Base-by-base conservation (phyloP, 2,113 vertebrate genomes). In the Dipodomys merriami region DNA sequence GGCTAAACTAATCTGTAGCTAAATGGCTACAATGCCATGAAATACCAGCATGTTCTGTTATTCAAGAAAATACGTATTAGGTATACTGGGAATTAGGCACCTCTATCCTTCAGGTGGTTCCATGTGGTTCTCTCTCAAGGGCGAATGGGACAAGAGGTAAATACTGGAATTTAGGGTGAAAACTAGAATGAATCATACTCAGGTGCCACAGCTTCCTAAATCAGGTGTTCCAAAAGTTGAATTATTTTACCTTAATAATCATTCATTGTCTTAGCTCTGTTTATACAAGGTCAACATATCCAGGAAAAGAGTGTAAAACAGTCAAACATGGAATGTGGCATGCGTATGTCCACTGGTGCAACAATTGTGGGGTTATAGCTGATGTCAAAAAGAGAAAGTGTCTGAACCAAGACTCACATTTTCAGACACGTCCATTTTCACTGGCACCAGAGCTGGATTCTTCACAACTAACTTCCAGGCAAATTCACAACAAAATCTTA, bases 401-500 rank as follows among this genome's bases (percentile, higher is more conserved):
- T 83, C 72, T 83, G 53, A 77, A 46, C 67, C 12, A 29, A 79
- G 65, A 73, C 46, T 62, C 23, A 44, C 25, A 74, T 79, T 79
- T 93, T 91, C 89, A 90, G 60, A 76, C 18, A 10, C 15, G 30
- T 64, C 57, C 33, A 0, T 91, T 81, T 88, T 91, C 81, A 91
- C 44, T 64, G 27, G 39, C 33, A 69, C 10, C 4, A 30, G 13
- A 79, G 20, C 9, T 80, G 35, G n/a, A 29, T 33, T 68, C 35
- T 53, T 57, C 64, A 27, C 71, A 57, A 87, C 53, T n/a, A 88
- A 7, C 30, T 79, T 35, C 72, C 44, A 82, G 5, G 57, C 72
- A 83, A 85, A 85, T 83, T 81, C 89, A 79, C 82, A 88, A 44
- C 67, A 88, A 83, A 91, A 44, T 44, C 30, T 69, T 9, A 64